Percentiles rank a stretch among this genome's conserved stretches.
Evolutionary conservation across 2,888 invertebrate genomes (phyloP).

Genomic region (Minunthozetes semirufus): DNA sequence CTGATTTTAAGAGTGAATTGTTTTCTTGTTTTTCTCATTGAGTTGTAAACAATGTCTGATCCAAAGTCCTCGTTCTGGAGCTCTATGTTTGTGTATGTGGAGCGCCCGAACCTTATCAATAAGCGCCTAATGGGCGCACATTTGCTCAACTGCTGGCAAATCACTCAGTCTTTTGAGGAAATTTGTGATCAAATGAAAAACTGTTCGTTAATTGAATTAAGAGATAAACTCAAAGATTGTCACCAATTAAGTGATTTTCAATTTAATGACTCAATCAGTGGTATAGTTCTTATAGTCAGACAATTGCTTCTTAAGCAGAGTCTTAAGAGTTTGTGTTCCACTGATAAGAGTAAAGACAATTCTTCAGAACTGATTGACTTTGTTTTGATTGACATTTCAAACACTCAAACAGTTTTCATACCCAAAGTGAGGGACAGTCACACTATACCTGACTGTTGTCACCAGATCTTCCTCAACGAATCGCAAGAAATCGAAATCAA

Average conservation of each 20-base stretch:
- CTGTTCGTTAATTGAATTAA: constrained; percentile 14
- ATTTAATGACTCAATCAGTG: background rate
- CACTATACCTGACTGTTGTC: background rate
- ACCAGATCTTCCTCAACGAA: constrained; percentile 19
- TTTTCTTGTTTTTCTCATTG: background rate
- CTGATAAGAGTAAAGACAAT: background rate
- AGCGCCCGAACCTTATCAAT: constrained; percentile 40
- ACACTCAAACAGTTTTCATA: constrained; percentile 26
- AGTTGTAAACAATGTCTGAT: background rate
- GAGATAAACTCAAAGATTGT: background rate
- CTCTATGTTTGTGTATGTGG: constrained; percentile 38
- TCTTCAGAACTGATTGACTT: constrained; percentile 29
- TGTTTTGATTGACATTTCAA: constrained; percentile 31
- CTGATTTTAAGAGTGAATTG: background rate
- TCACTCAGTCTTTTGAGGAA: background rate
- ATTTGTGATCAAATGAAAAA: background rate
- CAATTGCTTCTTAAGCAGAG: constrained; percentile 27
- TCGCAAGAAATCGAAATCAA: constrained; percentile 19
- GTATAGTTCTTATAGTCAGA: background rate
- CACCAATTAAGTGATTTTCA: background rate
- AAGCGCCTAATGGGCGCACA: constrained; percentile 37
- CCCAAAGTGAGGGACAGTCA: background rate
- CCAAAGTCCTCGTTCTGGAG: constrained; percentile 35
- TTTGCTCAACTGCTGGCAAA: background rate
- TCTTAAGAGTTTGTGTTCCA: constrained; percentile 1